Conservation (phyloP, 2,797 vertebrate species). For the Clarias pachynema region DNA sequence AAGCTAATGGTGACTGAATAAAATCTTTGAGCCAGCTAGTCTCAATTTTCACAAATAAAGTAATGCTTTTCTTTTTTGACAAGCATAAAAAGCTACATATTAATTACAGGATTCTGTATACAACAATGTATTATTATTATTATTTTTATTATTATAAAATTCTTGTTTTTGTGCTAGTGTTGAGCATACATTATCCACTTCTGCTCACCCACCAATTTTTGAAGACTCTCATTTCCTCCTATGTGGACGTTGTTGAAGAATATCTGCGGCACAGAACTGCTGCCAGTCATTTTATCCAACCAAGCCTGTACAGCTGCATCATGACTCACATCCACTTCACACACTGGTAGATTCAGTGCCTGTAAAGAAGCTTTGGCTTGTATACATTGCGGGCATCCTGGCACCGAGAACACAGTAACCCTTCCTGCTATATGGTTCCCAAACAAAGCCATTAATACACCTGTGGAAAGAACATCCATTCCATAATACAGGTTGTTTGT, state of each 20-base stretch:
- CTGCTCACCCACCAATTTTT: conserved; percentile 69
- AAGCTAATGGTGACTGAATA: no score
- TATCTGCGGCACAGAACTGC: conserved; percentile 75
- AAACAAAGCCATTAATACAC: conserved; percentile 69
- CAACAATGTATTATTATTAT: neutral
- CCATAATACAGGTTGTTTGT: neutral
- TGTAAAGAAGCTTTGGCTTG: conserved; percentile 72
- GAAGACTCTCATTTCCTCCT: conserved; percentile 73
- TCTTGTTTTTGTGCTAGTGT: neutral
- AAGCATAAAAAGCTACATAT: neutral
- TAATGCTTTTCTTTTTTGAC: neutral
- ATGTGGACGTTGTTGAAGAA: conserved; percentile 77
- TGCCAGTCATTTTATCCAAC: conserved; percentile 72
- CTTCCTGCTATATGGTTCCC: conserved; percentile 60
- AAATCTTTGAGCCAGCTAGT: no score
- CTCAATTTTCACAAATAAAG: neutral
- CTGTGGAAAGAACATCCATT: conserved; percentile 18
- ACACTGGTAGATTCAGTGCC: conserved; percentile 66
- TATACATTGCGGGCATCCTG: conserved; percentile 74
- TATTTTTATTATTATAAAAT: neutral
- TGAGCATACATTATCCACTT: neutral
- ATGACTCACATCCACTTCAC: conserved; percentile 70
- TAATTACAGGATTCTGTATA: neutral
- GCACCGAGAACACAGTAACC: conserved; percentile 76
- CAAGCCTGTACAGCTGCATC: conserved; percentile 66